Base-by-base conservation (phyloP, 1,140 invertebrate species). In the Lucilia cuprina region DNA sequence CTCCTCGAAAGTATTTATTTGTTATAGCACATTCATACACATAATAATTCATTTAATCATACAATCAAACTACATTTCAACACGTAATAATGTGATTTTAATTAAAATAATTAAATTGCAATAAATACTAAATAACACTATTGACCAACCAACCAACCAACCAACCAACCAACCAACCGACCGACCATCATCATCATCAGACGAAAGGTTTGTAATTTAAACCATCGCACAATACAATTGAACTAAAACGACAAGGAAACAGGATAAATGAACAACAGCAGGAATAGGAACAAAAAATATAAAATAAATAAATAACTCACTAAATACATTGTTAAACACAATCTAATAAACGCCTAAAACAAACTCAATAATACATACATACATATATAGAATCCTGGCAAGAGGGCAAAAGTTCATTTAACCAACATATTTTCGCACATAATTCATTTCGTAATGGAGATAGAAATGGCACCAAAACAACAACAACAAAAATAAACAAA, bases 281-380 rank as follows among this genome's bases (percentile, higher is more conserved):
- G 55, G 7, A 17, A 17, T 7, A 17, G 13, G 14, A 17, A 17
- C 9, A 70, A n/a, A 21, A 70, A 21, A 70, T 30, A 30, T 30
- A 30, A 70, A 21, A 21, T 19, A 70, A 21, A 70, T 21, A 70
- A 60, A 60, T 60, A 60, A 60, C 13, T 60, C 4, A 60, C 14
- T 17, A 78, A 78, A 30, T 41, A 49, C 34, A 25, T 47, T 80
- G 77, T 49, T 50, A 49, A 80, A 80, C 41, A 80, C 77, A 80
- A 80, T 80, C 41, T 80, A 80, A 80, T 80, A 50, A 80, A 80
- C 77, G 77, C 77, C 77, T 80, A 80, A 80, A 80, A 80, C 47
- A 80, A 25, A 80, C 41, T 35, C 77, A 49, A 9, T n/a, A 1
- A 47, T 19, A 41, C 75, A 41, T 17, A 78, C 14, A 47, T 14